A percentile compares a stretch with the other conserved stretches of the same genome.
Conservation (phyloP, 1,140 invertebrate genomes). For the Drosophila nigromelanica region DNA sequence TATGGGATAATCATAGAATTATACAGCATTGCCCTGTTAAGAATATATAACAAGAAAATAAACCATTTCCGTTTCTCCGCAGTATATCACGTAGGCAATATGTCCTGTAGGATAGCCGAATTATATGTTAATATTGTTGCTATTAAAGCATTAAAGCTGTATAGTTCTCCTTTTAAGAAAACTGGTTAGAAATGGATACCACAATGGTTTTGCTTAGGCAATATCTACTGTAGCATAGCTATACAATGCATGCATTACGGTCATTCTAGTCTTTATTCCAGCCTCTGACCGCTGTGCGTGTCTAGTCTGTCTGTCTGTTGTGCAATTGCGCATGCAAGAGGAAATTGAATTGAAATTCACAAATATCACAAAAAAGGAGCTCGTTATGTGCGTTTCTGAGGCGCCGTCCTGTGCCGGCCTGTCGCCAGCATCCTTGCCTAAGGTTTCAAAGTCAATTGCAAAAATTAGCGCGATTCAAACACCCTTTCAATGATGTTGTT, state of each 20-base stretch:
- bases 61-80: too few species aligned
- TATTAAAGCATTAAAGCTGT: too few species aligned
- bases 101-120: too few species aligned
- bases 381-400: constrained; percentile 70
- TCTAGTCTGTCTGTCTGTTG: constrained; percentile 19
- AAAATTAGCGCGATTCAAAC: constrained; percentile 61
- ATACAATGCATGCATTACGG: constrained; percentile 38
- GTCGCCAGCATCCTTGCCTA: constrained; percentile 41
- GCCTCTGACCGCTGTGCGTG: constrained; percentile 8
- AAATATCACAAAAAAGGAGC: constrained; percentile 74
- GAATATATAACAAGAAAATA: too few species aligned
- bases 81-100: too few species aligned
- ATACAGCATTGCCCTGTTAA: too few species aligned
- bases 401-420: constrained; percentile 27
- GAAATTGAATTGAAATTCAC: constrained; percentile 81
- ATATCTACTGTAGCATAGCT: constrained; percentile 40
- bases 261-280: constrained; percentile 43
- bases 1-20: too few species aligned
- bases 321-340: constrained; percentile 64
- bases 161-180: too few species aligned
- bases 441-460: constrained; percentile 71
- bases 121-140: too few species aligned
- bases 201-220: not conserved
- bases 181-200: too few species aligned
- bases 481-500: constrained; percentile 49